Evolutionary conservation across 2,113 vertebrate genomes (phyloP), one percentile per base, ranked within the genome.

Genomic region (Empidonax traillii): DNA sequence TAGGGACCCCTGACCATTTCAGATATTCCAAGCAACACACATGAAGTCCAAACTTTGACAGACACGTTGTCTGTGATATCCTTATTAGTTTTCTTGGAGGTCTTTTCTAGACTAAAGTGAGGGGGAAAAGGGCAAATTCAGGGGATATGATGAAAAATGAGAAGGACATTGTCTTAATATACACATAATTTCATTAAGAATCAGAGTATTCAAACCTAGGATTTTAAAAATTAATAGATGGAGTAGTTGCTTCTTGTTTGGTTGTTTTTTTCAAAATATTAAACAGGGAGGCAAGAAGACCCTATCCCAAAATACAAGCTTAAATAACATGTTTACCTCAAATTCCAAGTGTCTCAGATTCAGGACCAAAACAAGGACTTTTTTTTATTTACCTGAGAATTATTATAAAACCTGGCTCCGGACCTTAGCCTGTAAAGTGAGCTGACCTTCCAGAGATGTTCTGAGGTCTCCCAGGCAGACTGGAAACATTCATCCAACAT

Each of bases 401-500:
- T 79, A 21, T 74, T 47, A 14, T 22, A 71, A 91, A 85, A 63
- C 4, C 3, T 59, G 24, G 6, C 17, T 87, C 44, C 1, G 1
- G 31, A 61, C 33, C 33, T n/a, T 51, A 66, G 46, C 6, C 39
- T 46, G 11, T 47, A 75, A 78, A 51, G 31, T 16, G 22, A 65
- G 13, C 21, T 62, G 67, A 76, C 74, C 9, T 3, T 30, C 22
- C 74, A 94, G n/a, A 89, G 20, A 44, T 76, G 5, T 28, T 73
- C 33, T 37, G 41, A 72, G 30, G 8, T 85, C 62, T 90, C 82
- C 19, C 46, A 92, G n/a, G 39, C 14, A 87, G 37, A 55, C 19
- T 69, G 47, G 16, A 90, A 77, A 52, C 0, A 0, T 52, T 80
- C 37, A 65, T 14, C 27, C 10, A 76, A 28, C 0, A 1, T 85